Evolutionary conservation across 2,888 invertebrate species (phyloP), one percentile per base, ranked within the genome.

Genomic region (Macaria notata): DNA sequence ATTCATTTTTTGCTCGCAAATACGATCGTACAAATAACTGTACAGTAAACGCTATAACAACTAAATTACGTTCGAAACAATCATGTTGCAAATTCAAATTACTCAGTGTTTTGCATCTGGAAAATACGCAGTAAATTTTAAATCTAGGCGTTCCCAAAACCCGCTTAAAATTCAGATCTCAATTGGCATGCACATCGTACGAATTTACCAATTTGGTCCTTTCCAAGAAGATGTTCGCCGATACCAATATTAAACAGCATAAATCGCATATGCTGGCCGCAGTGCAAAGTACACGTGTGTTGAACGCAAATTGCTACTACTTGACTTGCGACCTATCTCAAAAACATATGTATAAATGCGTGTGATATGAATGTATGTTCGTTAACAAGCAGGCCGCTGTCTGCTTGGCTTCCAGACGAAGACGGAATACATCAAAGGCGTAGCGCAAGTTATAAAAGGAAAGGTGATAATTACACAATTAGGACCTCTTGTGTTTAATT

Each of bases 221-320:
- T 85, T 79, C 81, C 70, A 64, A 78, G 82, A 83, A 86, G 71
- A 76, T 73, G 81, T 79, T 77, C 62, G 71, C 70, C 64, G 69
- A 59, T 62, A 54, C 62, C 79, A 79, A 82, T 77, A 78, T 71
- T 73, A 76, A 80, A 72, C 63, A 71, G 68, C 65, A 71, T 72
- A 73, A 77, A 48, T 80, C 68, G 64, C 63, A 70, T 76, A 81
- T 77, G 78, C 78, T 62, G 68, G 70, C 67, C 81, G 71, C 73
- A 74, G 72, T 75, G 73, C 74, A 71, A 72, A 68, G 67, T 61
- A 70, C 76, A 76, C 84, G 86, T 86, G 86, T 76, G 66, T 65
- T 63, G 86, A 84, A 83, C 79, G 67, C 81, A 80, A 86, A 88
- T 86, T 79, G 78, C 71, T 80, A 75, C 76, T 79, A 75, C 76